Evolutionary conservation across 2,888 invertebrate genomes (phyloP).

Genomic region (Nysson spinosus): DNA sequence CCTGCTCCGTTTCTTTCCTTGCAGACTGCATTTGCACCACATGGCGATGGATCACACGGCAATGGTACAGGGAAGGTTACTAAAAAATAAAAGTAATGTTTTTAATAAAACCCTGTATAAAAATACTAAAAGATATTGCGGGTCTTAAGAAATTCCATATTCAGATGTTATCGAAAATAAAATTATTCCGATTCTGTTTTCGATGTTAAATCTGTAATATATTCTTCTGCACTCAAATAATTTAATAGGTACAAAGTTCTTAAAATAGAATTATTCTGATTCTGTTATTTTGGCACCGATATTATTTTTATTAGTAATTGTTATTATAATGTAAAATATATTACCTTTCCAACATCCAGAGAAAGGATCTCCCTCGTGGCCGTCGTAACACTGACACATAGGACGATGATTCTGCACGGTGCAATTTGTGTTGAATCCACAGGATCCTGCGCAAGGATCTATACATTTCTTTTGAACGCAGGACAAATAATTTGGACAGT

Average conservation of each 20-base stretch:
- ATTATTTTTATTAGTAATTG: no score
- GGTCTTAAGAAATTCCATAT: no score
- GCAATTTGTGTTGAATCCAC: constrained; percentile 88
- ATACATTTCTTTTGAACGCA: constrained; percentile 85
- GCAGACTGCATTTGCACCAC: constrained; percentile 91
- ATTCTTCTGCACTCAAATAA: no score
- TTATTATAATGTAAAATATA: no score
- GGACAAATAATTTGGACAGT: constrained; percentile 86
- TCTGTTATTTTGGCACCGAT: no score
- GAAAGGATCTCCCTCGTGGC: constrained; percentile 90
- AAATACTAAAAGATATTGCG: not conserved
- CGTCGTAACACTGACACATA: constrained; percentile 85
- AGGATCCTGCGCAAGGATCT: constrained; percentile 87
- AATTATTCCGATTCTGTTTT: no score
- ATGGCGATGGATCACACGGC: constrained; percentile 91
- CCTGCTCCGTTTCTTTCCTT: constrained; percentile 89
- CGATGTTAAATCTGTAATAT: no score
- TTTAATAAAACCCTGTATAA: not conserved
- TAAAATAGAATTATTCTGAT: no score
- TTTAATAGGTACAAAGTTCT: no score
- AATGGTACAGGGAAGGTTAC: constrained; percentile 70
- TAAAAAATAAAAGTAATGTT: constrained; percentile 2
- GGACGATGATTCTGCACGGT: constrained; percentile 87
- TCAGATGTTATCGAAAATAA: no score
- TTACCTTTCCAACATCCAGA: constrained; percentile 82